Conservation (phyloP, 2,113 vertebrate species). For the Phaetusa simplex region DNA sequence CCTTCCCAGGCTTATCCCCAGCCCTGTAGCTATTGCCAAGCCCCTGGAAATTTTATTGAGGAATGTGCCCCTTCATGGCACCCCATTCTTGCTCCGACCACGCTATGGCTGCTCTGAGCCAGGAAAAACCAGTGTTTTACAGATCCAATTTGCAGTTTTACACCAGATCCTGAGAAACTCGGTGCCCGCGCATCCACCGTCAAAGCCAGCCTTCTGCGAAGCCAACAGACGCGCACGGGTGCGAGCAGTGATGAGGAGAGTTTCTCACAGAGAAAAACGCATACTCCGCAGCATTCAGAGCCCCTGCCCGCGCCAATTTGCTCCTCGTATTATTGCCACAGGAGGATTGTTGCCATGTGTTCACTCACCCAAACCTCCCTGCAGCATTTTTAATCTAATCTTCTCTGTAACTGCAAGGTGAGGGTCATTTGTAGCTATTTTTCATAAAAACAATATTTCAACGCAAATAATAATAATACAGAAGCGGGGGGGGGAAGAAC, state of each 20-base stretch:
- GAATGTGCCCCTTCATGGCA: not conserved
- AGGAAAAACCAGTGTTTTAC: not conserved
- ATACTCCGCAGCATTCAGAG: not conserved
- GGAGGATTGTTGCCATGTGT: not conserved
- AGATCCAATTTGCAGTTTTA: not conserved
- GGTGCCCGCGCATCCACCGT: not conserved
- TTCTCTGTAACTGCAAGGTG: constrained; percentile 26
- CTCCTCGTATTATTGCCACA: not conserved
- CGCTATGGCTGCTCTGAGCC: not conserved
- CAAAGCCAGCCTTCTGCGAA: not conserved
- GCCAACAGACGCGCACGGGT: rapidly evolving
- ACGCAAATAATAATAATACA: constrained; percentile 31
- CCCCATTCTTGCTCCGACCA: not conserved
- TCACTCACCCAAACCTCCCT: constrained; percentile 31
- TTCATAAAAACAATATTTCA: constrained; percentile 53
- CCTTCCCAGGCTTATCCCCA: not conserved
- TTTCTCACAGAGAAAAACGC: not conserved
- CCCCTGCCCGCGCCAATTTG: not conserved
- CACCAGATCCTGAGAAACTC: not conserved
- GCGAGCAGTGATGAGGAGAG: not conserved
- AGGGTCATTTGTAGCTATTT: constrained; percentile 60
- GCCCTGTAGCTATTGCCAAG: not conserved
- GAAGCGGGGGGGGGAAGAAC: not conserved
- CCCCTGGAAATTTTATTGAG: not conserved
- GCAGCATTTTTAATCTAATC: constrained; percentile 66